phyloP scores from a whole-genome alignment of 2,888 invertebrate species.

The Lasioglossum figueresi region DNA sequence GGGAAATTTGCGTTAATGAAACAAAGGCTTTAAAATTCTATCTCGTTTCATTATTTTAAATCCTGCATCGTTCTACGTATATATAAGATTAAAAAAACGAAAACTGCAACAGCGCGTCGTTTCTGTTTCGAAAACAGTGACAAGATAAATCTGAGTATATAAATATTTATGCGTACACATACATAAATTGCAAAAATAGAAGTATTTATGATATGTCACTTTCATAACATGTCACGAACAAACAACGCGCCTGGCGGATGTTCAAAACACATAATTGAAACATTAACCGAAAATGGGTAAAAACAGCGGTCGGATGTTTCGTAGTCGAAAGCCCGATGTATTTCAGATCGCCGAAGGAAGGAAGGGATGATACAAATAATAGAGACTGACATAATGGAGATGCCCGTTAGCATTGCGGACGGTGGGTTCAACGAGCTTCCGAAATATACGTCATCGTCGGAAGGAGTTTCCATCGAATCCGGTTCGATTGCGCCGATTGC shows the following conservation, averaged over 20 bases:
- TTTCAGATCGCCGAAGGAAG: background rate
- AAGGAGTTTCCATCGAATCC: background rate
- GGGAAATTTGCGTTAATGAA: background rate
- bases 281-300: background rate
- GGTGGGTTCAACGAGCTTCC: background rate
- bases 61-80: fast-evolving
- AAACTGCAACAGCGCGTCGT: background rate
- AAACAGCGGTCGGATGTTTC: background rate
- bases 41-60: background rate
- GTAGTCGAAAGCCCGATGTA: background rate
- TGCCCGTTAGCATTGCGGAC: background rate
- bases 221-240: no score
- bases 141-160: background rate
- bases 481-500: constrained; percentile 19
- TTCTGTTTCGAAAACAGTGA: background rate
- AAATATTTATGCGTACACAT: background rate
- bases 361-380: background rate
- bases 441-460: background rate
- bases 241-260: no score
- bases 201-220: no score
- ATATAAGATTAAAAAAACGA: background rate
- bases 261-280: background rate
- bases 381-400: background rate
- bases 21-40: background rate
- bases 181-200: background rate